Base-by-base conservation (phyloP, 2,113 vertebrate genomes). In the Tragelaphus buxtoni region DNA sequence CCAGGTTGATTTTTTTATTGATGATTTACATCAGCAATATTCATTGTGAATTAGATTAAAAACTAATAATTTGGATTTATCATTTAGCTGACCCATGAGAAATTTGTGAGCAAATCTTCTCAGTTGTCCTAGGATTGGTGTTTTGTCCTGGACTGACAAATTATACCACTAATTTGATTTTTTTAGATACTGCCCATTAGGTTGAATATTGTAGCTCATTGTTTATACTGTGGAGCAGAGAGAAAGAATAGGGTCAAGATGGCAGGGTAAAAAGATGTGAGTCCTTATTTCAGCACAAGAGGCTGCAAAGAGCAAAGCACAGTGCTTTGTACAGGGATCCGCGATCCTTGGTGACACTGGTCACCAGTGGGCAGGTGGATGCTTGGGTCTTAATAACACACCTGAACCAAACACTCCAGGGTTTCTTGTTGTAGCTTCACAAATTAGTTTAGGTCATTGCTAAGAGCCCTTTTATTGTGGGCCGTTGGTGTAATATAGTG, bases 11-110 rank as follows among this genome's bases (percentile, higher is more conserved):
- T 60, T 47, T 83, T 45, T 61, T 30, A 65, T 65, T 79, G 65
- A 42, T 47, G 13, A 79, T 65, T 79, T 89, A 26, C 32, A 69
- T 84, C 79, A 49, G 24, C 35, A 11, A 30, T 88, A 74, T 30
- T 88, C 45, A 35, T 77, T 49, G 76, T 58, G 85, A 65, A 12
- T 69, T 26, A 51, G 65, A 94, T 53, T 53, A 45, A 85, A 85
- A 39, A 28, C 17, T 18, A 30, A 9, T 80, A 8, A 47, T 28
- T 80, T 80, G 53, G n/a, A 63, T 45, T 85, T 35, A 32, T 65
- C 18, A 3, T 72, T 56, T 49, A 60, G n/a, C 22, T 45, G 53
- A 82, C 4, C 0, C 42, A 17, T 55, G 49, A 80, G 45, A 61
- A 90, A 90, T 28, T 58, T 58, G 8, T 69, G 4, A 88, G 7